Percentiles rank a stretch among this genome's conserved stretches.
phyloP scores from a whole-genome alignment of 2,113 vertebrate species.

The Puffinus mauretanicus region DNA sequence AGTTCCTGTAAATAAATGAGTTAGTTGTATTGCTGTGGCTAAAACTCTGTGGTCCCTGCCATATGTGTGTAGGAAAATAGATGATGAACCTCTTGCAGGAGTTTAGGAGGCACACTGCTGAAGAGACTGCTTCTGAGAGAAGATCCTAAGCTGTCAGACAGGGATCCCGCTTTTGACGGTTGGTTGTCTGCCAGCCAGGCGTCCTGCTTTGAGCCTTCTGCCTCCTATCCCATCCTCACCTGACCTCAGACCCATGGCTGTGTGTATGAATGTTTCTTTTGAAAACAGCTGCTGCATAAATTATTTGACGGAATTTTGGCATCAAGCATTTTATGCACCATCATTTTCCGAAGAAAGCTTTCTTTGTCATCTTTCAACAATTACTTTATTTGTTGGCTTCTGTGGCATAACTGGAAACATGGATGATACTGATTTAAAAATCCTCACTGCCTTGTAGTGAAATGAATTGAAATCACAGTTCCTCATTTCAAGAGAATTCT shows the following conservation, averaged over 20 bases:
- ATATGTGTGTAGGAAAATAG: not conserved
- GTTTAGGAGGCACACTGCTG: not conserved
- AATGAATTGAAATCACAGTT: not conserved
- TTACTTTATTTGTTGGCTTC: constrained; percentile 47
- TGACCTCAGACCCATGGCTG: constrained; percentile 2
- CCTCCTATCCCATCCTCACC: constrained; percentile 1
- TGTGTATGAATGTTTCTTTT: constrained; percentile 47
- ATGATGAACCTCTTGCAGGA: not conserved
- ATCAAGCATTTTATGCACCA: not conserved
- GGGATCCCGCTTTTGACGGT: not conserved
- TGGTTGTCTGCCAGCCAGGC: not conserved
- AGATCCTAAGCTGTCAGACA: not conserved
- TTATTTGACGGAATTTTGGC: constrained; percentile 55
- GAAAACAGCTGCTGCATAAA: constrained; percentile 62
- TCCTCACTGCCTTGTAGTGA: not conserved
- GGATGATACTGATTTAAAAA: not conserved
- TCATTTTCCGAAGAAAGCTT: constrained; percentile 48
- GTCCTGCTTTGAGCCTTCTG: not conserved
- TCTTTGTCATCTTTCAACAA: constrained; percentile 60
- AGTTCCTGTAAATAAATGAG: not conserved
- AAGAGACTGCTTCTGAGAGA: not conserved
- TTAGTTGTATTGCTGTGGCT: not conserved
- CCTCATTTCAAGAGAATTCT: not conserved
- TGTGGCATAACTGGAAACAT: constrained; percentile 2
- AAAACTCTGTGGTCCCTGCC: not conserved